These are phyloP conservation scores for Sandelia bainsii DNA, from an alignment of 2,797 vertebrate species.

Conservation along the genomic window DNA sequence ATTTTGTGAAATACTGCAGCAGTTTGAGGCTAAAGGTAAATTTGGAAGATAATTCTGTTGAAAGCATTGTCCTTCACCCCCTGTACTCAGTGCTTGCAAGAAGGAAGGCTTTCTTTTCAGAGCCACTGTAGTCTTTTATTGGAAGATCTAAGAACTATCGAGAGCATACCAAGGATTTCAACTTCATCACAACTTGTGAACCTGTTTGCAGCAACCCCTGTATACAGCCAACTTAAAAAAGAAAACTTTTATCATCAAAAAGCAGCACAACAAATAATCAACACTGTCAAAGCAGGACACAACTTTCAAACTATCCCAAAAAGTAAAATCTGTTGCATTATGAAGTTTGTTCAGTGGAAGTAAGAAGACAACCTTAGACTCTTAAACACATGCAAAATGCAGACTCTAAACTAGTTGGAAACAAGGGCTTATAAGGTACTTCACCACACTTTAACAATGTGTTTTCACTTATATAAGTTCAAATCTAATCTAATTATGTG, in stretches of 20 bases:
- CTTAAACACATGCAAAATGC: not conserved
- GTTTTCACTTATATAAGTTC: too few species aligned
- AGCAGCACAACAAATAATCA: not conserved
- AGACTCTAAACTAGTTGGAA: too few species aligned
- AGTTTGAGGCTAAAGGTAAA: conserved; percentile 11
- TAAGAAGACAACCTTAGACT: not conserved
- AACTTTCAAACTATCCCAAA: too few species aligned
- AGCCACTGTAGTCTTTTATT: too few species aligned
- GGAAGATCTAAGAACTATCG: conserved; percentile 20
- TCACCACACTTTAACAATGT: too few species aligned
- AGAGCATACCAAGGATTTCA: not conserved
- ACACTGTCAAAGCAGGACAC: not conserved
- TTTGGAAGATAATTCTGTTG: conserved; percentile 2
- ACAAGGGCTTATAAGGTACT: too few species aligned
- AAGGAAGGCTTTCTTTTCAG: too few species aligned
- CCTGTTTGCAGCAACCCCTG: not conserved
- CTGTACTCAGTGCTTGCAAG: too few species aligned
- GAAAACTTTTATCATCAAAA: conserved; percentile 13
- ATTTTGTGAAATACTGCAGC: not conserved
- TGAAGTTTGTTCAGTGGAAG: not conserved
- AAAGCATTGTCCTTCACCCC: conserved; percentile 24
- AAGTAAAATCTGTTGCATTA: too few species aligned
- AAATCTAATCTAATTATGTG: too few species aligned
- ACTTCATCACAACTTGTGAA: not conserved
- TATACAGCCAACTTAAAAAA: not conserved